A percentile compares a stretch with the other conserved stretches of the same genome.
phyloP scores from a whole-genome alignment of 2,797 vertebrate species.

The Chiroxiphia lanceolata region DNA sequence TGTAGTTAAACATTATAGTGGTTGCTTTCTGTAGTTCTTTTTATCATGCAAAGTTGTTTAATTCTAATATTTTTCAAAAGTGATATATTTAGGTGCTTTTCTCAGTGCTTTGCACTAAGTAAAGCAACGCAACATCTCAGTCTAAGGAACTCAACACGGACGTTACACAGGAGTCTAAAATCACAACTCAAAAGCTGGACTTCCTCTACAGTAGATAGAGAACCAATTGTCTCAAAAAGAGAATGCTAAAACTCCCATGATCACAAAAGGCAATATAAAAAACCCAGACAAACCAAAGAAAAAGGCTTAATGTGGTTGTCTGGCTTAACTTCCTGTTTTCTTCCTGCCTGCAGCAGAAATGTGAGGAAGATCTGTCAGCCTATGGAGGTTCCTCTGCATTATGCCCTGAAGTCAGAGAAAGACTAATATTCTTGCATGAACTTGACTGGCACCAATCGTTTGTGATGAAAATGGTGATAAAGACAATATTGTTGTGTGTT shows the following conservation, averaged over 20 bases:
- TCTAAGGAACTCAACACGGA: not conserved
- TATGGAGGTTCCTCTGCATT: fast-evolving
- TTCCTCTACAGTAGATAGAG: not conserved
- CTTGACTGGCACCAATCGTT: not conserved
- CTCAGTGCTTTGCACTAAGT: not conserved
- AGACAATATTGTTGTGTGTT: not conserved
- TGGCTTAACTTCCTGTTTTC: not conserved
- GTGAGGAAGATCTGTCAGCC: not conserved
- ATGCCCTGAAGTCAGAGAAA: not conserved
- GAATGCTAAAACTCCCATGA: not conserved
- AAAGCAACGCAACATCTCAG: not conserved
- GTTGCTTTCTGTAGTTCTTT: not conserved
- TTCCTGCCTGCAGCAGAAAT: not conserved
- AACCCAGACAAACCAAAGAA: not conserved
- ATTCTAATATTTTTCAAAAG: not conserved
- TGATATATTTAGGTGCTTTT: not conserved
- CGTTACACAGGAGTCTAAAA: not conserved
- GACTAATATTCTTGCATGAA: not conserved
- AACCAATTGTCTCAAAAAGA: not conserved
- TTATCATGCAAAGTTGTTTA: not conserved
- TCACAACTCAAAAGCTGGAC: not conserved
- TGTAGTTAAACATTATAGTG: not conserved
- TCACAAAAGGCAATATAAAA: not conserved
- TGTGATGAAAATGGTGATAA: not conserved
- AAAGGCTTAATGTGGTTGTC: not conserved